Base-by-base conservation (phyloP, 2,888 invertebrate species). In the Xanthorhoe designata region DNA sequence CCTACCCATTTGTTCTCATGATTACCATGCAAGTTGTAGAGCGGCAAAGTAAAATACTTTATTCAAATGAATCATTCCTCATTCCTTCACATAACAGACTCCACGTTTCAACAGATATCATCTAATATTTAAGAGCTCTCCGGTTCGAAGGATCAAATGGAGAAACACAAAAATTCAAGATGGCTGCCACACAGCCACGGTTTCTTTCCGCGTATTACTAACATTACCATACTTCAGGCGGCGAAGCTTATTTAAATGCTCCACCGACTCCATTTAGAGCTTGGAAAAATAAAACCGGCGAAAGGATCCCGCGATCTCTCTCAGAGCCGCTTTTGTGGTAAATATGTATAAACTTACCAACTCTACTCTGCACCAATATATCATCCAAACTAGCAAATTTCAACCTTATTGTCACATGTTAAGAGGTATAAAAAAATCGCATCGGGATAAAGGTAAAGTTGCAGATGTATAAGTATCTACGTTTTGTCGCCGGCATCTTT, bases 221-320 rank as follows among this genome's bases (percentile, higher is more conserved):
- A 89, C 91, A 93, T 93, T 93, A 93, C 92, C 93, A 92, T 93
- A 92, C 91, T 92, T 91, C 91, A 91, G 90, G 83, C 90, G 85
- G 83, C 86, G 92, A 87, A 88, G 92, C 92, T 93, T 93, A 93
- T 93, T 92, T 92, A 93, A 93, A 93, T 93, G 93, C 92, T 90
- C 92, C 92, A 92, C 92, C 91, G 93, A 91, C 92, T 93, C 92
- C 92, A 93, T 92, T 93, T 92, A 93, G 91, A 92, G 91, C 91
- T 92, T 91, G 92, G 90, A 90, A 92, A 92, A 92, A 93, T 92
- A 93, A 93, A 92, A 92, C 91, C 81, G 82, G 84, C 83, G 89
- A 87, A 90, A 87, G 88, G 91, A 92, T 92, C 92, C 87, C 84
- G 87, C 86, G 92, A 91, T 91, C 90, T 92, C 87, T 85, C 89